Percentiles rank a stretch among this genome's conserved stretches.
These are phyloP conservation scores for Temnothorax ravouxi DNA, from an alignment of 2,888 invertebrate genomes.

Conservation along the genomic window DNA sequence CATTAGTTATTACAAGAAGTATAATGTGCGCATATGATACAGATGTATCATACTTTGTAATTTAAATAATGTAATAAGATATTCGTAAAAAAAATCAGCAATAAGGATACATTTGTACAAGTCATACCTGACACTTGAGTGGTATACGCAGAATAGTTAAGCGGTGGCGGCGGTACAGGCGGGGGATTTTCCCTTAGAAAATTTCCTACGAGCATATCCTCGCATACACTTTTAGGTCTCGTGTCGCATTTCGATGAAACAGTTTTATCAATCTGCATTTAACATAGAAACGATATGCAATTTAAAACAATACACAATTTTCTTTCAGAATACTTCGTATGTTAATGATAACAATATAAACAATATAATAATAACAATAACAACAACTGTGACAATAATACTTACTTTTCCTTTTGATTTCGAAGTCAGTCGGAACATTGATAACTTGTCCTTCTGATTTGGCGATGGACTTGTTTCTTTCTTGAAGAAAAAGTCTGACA, in stretches of 20 bases:
- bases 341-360: neutral
- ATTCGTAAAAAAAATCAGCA: neutral
- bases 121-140: slow-evolving; percentile 80
- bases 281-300: slow-evolving; percentile 31
- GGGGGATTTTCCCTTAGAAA: slow-evolving; percentile 88
- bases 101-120: neutral
- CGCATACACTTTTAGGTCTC: slow-evolving; percentile 84
- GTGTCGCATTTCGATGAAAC: slow-evolving; percentile 78
- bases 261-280: slow-evolving; percentile 82
- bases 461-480: slow-evolving; percentile 87
- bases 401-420: slow-evolving; percentile 90
- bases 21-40: neutral
- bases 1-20: neutral
- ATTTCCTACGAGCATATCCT: slow-evolving; percentile 83
- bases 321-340: neutral
- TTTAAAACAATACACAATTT: neutral
- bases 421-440: slow-evolving; percentile 89
- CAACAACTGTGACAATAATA: slow-evolving; percentile 1
- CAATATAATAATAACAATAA: neutral
- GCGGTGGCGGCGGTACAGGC: slow-evolving; percentile 90
- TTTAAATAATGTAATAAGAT: neutral
- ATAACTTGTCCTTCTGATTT: slow-evolving; percentile 87
- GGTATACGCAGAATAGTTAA: slow-evolving; percentile 87
- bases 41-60: neutral
- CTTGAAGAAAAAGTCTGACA: slow-evolving; percentile 94